A percentile compares a stretch with the other conserved stretches of the same genome.
Conservation (phyloP, 2,113 vertebrate species). For the Larimichthys crocea region DNA sequence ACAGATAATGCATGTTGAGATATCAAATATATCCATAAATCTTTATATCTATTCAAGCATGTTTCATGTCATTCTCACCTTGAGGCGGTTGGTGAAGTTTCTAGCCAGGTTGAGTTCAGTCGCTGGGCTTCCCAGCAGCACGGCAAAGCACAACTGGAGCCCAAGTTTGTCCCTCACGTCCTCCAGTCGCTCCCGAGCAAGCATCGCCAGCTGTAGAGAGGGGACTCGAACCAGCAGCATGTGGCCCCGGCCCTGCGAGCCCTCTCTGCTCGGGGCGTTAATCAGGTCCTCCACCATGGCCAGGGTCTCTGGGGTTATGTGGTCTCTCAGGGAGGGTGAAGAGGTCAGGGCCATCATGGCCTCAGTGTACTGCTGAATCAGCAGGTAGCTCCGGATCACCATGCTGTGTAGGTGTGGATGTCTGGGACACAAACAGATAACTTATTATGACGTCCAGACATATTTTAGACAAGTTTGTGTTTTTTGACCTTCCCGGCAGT, state of each 20-base stretch:
- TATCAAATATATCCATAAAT: background rate
- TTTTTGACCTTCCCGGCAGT: background rate
- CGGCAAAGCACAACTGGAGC: conserved; percentile 93
- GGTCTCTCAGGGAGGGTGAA: conserved; percentile 91
- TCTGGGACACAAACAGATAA: conserved; percentile 73
- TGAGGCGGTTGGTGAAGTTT: conserved; percentile 90
- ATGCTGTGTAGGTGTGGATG: conserved; percentile 97
- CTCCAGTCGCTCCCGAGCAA: conserved; percentile 93
- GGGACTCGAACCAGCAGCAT: conserved; percentile 97
- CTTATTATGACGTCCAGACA: background rate
- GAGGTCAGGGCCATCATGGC: conserved; percentile 97
- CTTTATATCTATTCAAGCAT: too few species aligned
- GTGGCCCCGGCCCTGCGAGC: conserved; percentile 89
- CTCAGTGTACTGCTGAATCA: conserved; percentile 98
- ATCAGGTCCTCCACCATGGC: conserved; percentile 96
- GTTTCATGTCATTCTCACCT: conserved; percentile 82
- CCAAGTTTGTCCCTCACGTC: conserved; percentile 95
- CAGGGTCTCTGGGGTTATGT: conserved; percentile 95
- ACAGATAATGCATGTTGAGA: background rate
- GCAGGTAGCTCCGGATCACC: conserved; percentile 98
- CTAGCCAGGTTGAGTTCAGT: conserved; percentile 87
- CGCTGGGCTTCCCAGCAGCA: conserved; percentile 93
- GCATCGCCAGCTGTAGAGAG: conserved; percentile 95
- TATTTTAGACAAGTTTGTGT: background rate
- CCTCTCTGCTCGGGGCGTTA: conserved; percentile 88